These are phyloP conservation scores for Chiroxiphia lanceolata DNA, from an alignment of 2,797 vertebrate genomes.

Conservation along the genomic window DNA sequence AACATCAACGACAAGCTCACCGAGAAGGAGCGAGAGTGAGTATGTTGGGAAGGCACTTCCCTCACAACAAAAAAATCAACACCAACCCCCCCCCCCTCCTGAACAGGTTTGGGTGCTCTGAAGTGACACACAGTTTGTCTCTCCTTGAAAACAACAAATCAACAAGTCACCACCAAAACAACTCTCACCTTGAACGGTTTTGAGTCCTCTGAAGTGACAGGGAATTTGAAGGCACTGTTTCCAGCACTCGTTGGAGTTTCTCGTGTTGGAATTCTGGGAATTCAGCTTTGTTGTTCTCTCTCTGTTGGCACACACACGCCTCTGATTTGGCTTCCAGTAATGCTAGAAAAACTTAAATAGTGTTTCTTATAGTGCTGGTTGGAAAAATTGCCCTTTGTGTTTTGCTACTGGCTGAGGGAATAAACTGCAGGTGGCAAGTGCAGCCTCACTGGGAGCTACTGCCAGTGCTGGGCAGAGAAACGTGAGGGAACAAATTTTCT, in stretches of 20 bases:
- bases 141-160: background rate
- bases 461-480: background rate
- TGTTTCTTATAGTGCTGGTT: background rate
- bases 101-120: background rate
- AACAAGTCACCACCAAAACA: background rate
- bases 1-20: constrained; percentile 97
- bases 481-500: background rate
- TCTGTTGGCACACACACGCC: background rate
- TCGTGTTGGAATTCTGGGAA: background rate
- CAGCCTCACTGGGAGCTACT: background rate
- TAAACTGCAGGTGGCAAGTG: background rate
- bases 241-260: background rate
- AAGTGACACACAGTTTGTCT: rapidly evolving
- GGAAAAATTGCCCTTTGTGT: background rate
- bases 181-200: background rate
- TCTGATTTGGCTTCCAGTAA: background rate
- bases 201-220: background rate
- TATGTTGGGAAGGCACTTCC: background rate
- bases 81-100: rapidly evolving
- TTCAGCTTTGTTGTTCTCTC: background rate
- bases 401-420: background rate
- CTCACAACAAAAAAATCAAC: background rate
- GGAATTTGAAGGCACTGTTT: background rate
- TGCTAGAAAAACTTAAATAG: background rate
- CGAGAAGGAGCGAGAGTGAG: constrained; percentile 98